These are phyloP conservation scores for Listrodromus nycthemerus DNA, from an alignment of 2,888 invertebrate genomes.

Conservation along the genomic window DNA sequence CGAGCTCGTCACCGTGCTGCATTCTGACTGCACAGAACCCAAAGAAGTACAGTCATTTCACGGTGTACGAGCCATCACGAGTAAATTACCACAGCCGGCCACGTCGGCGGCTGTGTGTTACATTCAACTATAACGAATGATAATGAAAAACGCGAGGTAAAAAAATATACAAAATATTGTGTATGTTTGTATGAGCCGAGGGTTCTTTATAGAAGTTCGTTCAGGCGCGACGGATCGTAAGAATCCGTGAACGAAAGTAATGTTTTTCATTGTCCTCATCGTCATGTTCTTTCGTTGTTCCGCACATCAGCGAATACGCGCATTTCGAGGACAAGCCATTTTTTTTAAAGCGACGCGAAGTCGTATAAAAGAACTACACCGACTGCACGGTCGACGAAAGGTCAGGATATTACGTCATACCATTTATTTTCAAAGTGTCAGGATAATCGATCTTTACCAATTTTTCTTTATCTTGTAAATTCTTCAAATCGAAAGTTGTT, in stretches of 20 bases:
- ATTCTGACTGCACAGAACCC: conserved; percentile 24
- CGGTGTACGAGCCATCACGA: conserved; percentile 59
- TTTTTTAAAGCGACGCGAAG: not conserved
- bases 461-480: not conserved
- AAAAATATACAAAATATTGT: conserved; percentile 16
- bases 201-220: conserved; percentile 27
- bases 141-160: conserved; percentile 4
- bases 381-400: not conserved
- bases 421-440: not conserved
- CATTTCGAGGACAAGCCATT: not conserved
- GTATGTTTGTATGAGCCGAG: conserved; percentile 16
- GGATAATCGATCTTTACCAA: not conserved
- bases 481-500: not conserved
- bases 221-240: conserved; percentile 45
- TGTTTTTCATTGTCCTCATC: conserved; percentile 33
- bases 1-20: conserved; percentile 48
- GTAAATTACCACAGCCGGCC: conserved; percentile 59
- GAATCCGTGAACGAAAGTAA: conserved; percentile 50
- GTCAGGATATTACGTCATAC: not conserved
- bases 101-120: conserved; percentile 30
- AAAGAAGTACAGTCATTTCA: conserved; percentile 64
- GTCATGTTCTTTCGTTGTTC: conserved; percentile 6
- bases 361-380: not conserved
- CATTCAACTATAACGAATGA: conserved; percentile 7
- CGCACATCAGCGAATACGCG: not conserved